Percentiles rank a stretch among this genome's conserved stretches.
phyloP scores from a whole-genome alignment of 2,888 invertebrate species.

The Portevinia maculata region DNA sequence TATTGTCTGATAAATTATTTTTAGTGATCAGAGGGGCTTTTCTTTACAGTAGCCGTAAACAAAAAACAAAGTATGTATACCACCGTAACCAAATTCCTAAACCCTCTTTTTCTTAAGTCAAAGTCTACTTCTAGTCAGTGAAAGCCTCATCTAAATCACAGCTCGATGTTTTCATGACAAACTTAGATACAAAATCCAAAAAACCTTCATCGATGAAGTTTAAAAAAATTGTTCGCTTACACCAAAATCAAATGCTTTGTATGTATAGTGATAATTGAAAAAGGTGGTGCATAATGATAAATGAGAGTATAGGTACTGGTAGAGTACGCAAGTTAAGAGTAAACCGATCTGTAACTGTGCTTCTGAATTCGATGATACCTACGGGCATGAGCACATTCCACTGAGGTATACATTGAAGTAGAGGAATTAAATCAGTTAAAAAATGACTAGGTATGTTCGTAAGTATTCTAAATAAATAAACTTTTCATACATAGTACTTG shows the following conservation, averaged over 20 bases:
- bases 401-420: conserved; percentile 40
- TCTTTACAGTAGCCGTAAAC: no score
- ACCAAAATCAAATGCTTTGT: neutral
- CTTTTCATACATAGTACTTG: conserved; percentile 1
- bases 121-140: neutral
- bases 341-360: neutral
- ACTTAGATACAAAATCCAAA: no score
- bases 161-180: neutral
- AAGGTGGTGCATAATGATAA: conserved; percentile 2
- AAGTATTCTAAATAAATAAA: conserved; percentile 8
- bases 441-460: neutral
- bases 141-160: neutral
- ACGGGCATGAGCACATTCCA: conserved; percentile 36
- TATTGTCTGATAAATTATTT: no score
- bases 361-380: conserved; percentile 26
- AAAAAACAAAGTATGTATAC: no score
- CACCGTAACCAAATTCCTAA: no score
- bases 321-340: conserved; percentile 8
- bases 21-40: no score
- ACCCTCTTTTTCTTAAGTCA: neutral
- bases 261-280: conserved; percentile 6
- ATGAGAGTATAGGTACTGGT: neutral
- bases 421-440: conserved; percentile 10
- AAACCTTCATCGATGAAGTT: neutral
- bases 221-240: neutral